Evolutionary conservation across 2,888 invertebrate species (phyloP), one percentile per base, ranked within the genome.

Genomic region (Andrena camellia): DNA sequence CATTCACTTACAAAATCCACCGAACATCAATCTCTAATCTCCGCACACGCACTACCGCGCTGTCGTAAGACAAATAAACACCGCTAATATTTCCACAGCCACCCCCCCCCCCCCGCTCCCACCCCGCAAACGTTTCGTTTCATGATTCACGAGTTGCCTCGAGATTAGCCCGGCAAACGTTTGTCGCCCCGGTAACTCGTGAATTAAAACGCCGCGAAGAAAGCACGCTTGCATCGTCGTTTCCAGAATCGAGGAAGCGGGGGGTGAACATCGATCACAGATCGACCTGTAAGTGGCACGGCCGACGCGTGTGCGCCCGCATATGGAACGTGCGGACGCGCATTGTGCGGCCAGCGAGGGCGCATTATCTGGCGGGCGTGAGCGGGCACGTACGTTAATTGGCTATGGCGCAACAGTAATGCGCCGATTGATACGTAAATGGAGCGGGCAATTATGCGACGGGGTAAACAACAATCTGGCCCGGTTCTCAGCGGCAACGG

Each of bases 341-440:
- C 59, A 68, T 68, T 78, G 74, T 60, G 57, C 60, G 48, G 8
- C 20, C 63, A 17, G 57, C 60, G 48, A 52, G 62, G n/a, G 63
- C 48, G 78, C 54, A 83, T 83, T 78, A 78, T 83, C 62, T 52
- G 35, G 35, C 52, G 67, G 62, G 71, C 31, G 77, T 64, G 52
- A 63, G 59, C 69, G 68, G 42, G 64, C 64, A 68, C 82, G 81
- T 77, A 83, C 81, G 85, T 83, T 90, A 90, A 90, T 88, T 86
- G 85, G 83, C 64, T 76, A 78, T 83, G 83, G 85, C 72, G 81
- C 82, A 88, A 86, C 82, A 80, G 86, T 88, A 87, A 89, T 86
- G 83, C 87, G 75, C 77, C 87, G 88, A 89, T 89, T 89, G 89
- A 89, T 89, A 90, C 88, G 86, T 89, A 89, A 89, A 89, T 88